These are phyloP conservation scores for Hystrix cristata DNA, from an alignment of 2,113 vertebrate genomes.

Conservation along the genomic window DNA sequence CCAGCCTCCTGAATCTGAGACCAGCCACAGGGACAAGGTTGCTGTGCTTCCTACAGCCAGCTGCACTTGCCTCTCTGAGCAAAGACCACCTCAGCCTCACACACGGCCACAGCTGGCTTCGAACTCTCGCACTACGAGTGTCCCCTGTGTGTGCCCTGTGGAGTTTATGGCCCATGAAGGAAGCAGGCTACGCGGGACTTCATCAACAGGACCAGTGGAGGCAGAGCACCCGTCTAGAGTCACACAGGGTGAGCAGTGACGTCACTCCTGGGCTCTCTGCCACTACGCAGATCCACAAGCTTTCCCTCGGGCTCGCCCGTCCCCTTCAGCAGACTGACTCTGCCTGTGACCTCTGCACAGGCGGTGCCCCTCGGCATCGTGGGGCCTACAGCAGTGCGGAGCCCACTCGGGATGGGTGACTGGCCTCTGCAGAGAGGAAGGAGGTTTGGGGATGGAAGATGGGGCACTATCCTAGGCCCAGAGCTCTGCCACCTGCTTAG, in stretches of 20 bases:
- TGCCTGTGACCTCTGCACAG: too few species aligned
- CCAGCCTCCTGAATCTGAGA: background rate
- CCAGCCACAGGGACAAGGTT: background rate
- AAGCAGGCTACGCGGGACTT: background rate
- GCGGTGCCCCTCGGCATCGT: too few species aligned
- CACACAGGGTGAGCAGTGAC: background rate
- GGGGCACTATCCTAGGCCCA: background rate
- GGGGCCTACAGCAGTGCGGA: background rate
- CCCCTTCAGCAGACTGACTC: background rate
- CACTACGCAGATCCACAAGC: background rate
- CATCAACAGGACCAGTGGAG: background rate
- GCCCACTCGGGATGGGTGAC: background rate
- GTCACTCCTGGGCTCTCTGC: background rate
- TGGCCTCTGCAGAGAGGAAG: background rate
- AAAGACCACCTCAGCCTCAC: rapidly evolving
- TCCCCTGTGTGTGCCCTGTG: background rate
- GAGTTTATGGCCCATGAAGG: background rate
- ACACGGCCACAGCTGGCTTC: rapidly evolving
- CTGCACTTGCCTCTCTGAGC: background rate
- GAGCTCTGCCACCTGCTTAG: background rate
- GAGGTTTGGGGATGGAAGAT: background rate
- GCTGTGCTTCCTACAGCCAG: background rate
- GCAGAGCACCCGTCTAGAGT: background rate
- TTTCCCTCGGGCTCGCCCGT: background rate
- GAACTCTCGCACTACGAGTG: background rate